These are phyloP conservation scores for Mimachlamys varia DNA, from an alignment of 2,888 invertebrate genomes.

Conservation along the genomic window DNA sequence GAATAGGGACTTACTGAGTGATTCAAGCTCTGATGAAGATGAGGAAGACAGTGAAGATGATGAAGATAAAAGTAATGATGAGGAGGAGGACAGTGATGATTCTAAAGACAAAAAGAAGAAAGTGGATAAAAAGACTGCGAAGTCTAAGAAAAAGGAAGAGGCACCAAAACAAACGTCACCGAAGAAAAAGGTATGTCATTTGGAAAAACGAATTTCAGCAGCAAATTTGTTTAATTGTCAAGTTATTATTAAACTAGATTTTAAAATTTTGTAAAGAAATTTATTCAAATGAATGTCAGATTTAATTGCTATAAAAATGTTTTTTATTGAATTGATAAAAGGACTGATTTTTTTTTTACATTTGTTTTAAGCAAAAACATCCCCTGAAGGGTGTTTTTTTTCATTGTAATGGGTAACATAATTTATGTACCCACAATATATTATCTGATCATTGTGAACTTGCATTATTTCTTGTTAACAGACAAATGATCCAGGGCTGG, in stretches of 20 bases:
- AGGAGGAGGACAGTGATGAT: constrained; percentile 53
- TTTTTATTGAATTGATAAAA: too few species aligned
- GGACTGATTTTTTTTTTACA: too few species aligned
- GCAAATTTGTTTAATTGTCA: too few species aligned
- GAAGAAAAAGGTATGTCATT: constrained; percentile 1
- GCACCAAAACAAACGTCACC: neutral
- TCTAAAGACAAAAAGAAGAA: constrained; percentile 46
- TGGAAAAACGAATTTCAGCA: neutral
- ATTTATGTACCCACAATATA: neutral
- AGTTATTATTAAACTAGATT: too few species aligned
- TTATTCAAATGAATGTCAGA: too few species aligned
- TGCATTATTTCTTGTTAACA: neutral
- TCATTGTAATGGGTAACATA: too few species aligned
- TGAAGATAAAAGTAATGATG: constrained; percentile 68
- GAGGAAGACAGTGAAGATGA: constrained; percentile 41
- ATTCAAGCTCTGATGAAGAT: constrained; percentile 50
- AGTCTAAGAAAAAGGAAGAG: neutral
- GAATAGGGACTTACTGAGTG: constrained; percentile 82
- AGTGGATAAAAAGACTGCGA: constrained; percentile 1
- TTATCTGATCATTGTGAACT: neutral
- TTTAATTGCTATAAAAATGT: too few species aligned
- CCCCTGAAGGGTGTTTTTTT: too few species aligned
- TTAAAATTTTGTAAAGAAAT: too few species aligned
- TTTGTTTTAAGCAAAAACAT: too few species aligned
- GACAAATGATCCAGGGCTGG: constrained; percentile 66